Percentiles rank a stretch among this genome's conserved stretches.
These are phyloP conservation scores for Sycophila sp. DNA, from an alignment of 1,140 invertebrate species.

Conservation along the genomic window DNA sequence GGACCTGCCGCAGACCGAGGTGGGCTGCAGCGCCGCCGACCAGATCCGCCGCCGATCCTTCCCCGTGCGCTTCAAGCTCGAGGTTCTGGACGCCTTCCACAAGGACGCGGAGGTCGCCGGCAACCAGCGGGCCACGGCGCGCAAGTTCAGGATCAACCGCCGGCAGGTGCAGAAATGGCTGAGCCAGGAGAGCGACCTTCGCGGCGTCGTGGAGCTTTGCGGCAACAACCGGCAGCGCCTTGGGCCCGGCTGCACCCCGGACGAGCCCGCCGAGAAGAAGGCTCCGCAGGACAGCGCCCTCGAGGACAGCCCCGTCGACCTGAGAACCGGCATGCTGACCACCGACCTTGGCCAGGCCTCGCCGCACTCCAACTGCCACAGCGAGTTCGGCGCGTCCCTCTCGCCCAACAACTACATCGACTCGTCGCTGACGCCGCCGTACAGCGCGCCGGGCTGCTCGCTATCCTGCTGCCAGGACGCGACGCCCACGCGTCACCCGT, in stretches of 20 bases:
- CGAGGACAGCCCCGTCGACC: conserved; percentile 66
- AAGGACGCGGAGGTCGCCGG: conserved; percentile 66
- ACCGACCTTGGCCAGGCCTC: conserved; percentile 42
- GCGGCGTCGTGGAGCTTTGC: conserved; percentile 57
- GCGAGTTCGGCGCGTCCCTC: conserved; percentile 38
- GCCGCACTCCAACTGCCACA: conserved; percentile 38
- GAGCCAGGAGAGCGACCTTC: conserved; percentile 66
- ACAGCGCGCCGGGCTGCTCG: conserved; percentile 41
- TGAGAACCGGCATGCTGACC: conserved; percentile 50
- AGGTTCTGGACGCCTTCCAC: conserved; percentile 68
- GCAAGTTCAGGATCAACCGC: conserved; percentile 72
- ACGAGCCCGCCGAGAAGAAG: too few relatives aligned
- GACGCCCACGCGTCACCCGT: neutral
- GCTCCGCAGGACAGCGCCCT: conserved; percentile 27
- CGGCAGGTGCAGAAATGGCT: conserved; percentile 76
- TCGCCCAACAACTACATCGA: conserved; percentile 18
- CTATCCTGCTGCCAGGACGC: conserved; percentile 50
- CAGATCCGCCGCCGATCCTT: conserved; percentile 66
- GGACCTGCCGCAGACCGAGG: conserved; percentile 49
- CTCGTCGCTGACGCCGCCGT: conserved; percentile 29
- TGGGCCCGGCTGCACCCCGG: conserved; percentile 39
- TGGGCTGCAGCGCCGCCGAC: conserved; percentile 25
- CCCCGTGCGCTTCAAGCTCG: conserved; percentile 66
- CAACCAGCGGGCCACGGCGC: conserved; percentile 72
- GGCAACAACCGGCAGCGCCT: conserved; percentile 58